A percentile compares a stretch with the other conserved stretches of the same genome.
These are phyloP conservation scores for Otus sunia DNA, from an alignment of 2,113 vertebrate genomes.

Conservation along the genomic window DNA sequence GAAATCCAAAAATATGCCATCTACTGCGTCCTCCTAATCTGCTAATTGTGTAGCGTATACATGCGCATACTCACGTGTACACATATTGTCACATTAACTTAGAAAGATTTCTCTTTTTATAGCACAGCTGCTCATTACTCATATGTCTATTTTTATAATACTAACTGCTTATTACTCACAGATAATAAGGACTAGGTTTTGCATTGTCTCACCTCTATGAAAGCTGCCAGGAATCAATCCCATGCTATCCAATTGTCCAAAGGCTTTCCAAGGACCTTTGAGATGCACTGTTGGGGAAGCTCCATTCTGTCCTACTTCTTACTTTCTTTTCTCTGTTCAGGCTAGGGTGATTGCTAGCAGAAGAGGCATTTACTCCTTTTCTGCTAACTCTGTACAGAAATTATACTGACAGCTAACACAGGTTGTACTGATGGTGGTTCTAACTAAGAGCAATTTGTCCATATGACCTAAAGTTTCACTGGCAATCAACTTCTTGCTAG, in stretches of 20 bases:
- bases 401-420: not conserved
- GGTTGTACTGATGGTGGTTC: not conserved
- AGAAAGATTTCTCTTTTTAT: not conserved
- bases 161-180: not conserved
- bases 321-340: not conserved
- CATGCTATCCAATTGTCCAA: not conserved
- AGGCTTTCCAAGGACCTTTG: not conserved
- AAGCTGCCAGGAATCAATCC: not conserved
- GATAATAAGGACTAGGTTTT: not conserved
- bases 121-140: not conserved
- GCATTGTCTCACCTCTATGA: not conserved
- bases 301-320: not conserved
- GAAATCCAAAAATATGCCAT: not conserved
- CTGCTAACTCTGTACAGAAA: not conserved
- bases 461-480: not conserved
- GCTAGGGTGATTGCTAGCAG: not conserved
- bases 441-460: not conserved
- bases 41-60: not conserved
- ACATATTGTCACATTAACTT: not conserved
- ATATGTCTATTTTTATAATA: not conserved
- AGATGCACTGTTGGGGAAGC: not conserved
- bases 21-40: not conserved
- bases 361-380: not conserved
- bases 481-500: not conserved
- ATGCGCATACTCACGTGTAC: not conserved